Evolutionary conservation across 2,113 vertebrate genomes (phyloP).

Genomic region (Oxygymnocypris stewartii): DNA sequence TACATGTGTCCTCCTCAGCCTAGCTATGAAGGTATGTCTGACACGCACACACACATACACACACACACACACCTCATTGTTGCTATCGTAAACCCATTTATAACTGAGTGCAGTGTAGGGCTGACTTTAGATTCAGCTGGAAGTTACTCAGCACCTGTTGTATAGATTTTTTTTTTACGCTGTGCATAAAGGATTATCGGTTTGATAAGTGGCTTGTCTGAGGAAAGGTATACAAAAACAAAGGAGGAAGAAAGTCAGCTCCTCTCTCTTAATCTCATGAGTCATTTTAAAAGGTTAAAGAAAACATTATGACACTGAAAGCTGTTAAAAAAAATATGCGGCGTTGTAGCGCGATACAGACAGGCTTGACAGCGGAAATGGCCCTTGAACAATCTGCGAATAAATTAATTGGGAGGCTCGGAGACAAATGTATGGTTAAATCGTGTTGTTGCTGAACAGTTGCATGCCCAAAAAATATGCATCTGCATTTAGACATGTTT

Average conservation of each 20-base stretch:
- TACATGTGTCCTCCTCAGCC: constrained; percentile 25
- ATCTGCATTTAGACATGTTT: constrained; percentile 49
- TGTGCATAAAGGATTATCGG: constrained; percentile 17
- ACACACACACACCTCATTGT: not conserved
- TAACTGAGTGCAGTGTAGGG: not conserved
- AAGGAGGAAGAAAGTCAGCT: constrained; percentile 7
- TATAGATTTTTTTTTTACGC: constrained; percentile 32
- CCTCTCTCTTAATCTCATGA: constrained; percentile 8
- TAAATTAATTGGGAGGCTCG: constrained; percentile 33
- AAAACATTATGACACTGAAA: constrained; percentile 40
- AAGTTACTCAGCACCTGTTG: constrained; percentile 36
- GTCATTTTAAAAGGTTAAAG: constrained; percentile 32
- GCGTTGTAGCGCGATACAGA: not conserved
- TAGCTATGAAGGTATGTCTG: not conserved
- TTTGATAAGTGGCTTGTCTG: constrained; percentile 38
- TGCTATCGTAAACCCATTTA: constrained; percentile 31
- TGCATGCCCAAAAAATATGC: not conserved
- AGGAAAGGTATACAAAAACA: constrained; percentile 9
- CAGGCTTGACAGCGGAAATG: constrained; percentile 42
- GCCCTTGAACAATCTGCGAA: constrained; percentile 32
- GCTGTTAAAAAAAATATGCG: constrained; percentile 26
- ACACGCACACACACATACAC: not conserved
- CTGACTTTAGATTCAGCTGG: constrained; percentile 26
- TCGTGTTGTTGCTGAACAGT: constrained; percentile 19
- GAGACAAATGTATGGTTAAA: constrained; percentile 38